Evolutionary conservation across 1,140 invertebrate species (phyloP), one percentile per base, ranked within the genome.

Genomic region (Carposina sasakii): DNA sequence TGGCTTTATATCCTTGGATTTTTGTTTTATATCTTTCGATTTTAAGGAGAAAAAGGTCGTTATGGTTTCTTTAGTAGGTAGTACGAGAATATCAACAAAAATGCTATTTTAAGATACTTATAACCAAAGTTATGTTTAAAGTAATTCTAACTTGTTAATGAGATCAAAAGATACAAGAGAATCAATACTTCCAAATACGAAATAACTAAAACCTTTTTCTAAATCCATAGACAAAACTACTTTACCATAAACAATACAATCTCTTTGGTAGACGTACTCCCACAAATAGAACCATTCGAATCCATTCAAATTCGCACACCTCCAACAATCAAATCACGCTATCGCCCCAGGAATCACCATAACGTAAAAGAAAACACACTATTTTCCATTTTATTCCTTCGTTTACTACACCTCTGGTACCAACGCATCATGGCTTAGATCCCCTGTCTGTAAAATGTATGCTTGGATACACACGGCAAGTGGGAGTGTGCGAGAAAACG

Each of bases 1-100:
- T 59, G 33, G 61, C 60, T 70, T 76, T 71, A 71, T 71, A 67
- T 64, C 53, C 30, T 54, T 52, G 62, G 63, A 65, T 68, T 75
- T 74, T 67, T 65, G 60, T 66, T 63, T 62, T 52, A 48, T 57
- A 22, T 15, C 34, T 31, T 47, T 51, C 15, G 40, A 45, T 37
- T n/a, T n/a, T n/a, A n/a, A n/a, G n/a, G n/a, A n/a, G n/a, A n/a
- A n/a, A n/a, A n/a, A n/a, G n/a, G n/a, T n/a, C n/a, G n/a, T n/a
- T n/a, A n/a, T n/a, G n/a, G n/a, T n/a, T n/a, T n/a, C n/a, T n/a
- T n/a, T n/a, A n/a, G n/a, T n/a, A n/a, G n/a, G n/a, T n/a, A n/a
- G n/a, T n/a, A n/a, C n/a, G n/a, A n/a, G n/a, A n/a, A n/a, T n/a
- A n/a, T n/a, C n/a, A n/a, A n/a, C n/a, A n/a, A n/a, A n/a, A n/a